These are phyloP conservation scores for Electrophaes corylata DNA, from an alignment of 2,888 invertebrate genomes.

Conservation along the genomic window DNA sequence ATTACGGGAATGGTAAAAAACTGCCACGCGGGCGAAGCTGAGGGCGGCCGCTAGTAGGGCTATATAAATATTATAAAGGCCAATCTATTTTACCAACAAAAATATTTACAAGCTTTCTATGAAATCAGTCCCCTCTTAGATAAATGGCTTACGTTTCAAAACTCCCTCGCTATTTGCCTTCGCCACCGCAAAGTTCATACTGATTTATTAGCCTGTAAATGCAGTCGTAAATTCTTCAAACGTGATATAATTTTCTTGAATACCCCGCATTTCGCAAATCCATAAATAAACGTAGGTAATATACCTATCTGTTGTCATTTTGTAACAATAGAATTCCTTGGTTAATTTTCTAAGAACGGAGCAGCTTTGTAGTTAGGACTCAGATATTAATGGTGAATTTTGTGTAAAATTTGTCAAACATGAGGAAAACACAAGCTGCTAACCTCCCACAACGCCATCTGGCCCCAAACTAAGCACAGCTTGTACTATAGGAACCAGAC, in stretches of 20 bases:
- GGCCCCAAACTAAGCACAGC: too few relatives aligned
- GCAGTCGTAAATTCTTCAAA: conserved; percentile 27
- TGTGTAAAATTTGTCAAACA: too few relatives aligned
- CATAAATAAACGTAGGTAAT: conserved; percentile 10
- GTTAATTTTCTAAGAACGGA: too few relatives aligned
- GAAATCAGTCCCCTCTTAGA: conserved; percentile 9
- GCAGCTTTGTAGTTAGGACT: too few relatives aligned
- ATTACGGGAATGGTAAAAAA: too few relatives aligned
- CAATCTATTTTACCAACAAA: background rate
- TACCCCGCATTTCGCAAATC: conserved; percentile 14
- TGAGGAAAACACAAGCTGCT: too few relatives aligned
- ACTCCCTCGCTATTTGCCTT: conserved; percentile 20
- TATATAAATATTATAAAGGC: too few relatives aligned
- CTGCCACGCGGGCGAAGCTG: too few relatives aligned
- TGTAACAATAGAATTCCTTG: background rate
- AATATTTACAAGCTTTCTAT: background rate
- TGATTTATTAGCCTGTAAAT: conserved; percentile 28
- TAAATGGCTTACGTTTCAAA: conserved; percentile 16
- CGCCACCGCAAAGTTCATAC: conserved; percentile 10
- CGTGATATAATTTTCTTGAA: conserved; percentile 19
- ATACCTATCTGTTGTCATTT: background rate
- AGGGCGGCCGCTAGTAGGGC: too few relatives aligned
- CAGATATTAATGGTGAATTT: too few relatives aligned
- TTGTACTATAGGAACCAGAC: too few relatives aligned
- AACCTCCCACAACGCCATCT: too few relatives aligned